Conservation (phyloP, 2,888 invertebrate species). For the Campoplex capitator region DNA sequence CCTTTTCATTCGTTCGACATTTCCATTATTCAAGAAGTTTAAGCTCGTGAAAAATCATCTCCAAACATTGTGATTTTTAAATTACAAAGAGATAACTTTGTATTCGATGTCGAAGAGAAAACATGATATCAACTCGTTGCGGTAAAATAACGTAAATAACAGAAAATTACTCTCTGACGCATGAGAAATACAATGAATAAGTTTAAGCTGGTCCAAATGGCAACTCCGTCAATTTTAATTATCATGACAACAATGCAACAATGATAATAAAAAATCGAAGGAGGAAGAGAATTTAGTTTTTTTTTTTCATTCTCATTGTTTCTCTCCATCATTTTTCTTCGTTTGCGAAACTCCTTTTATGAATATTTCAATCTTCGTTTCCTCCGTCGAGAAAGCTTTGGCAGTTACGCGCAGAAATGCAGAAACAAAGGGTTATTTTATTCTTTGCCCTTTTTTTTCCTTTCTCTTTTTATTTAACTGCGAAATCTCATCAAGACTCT, state of each 20-base stretch:
- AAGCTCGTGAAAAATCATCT: background rate
- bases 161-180: background rate
- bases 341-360: background rate
- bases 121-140: background rate
- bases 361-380: slow-evolving; percentile 13
- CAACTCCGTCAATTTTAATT: background rate
- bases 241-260: background rate
- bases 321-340: slow-evolving; percentile 5
- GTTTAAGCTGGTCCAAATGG: background rate
- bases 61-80: background rate
- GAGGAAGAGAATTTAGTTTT: background rate
- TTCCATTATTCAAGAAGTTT: background rate
- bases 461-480: background rate
- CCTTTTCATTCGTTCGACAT: background rate
- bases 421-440: slow-evolving; percentile 18
- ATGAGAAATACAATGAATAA: background rate
- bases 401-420: background rate
- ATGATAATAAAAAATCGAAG: background rate
- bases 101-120: background rate
- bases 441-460: background rate
- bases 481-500: slow-evolving; percentile 1
- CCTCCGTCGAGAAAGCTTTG: background rate
- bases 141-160: background rate
- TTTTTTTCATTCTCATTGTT: background rate
- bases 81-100: background rate